Base-by-base conservation (phyloP, 2,888 invertebrate genomes). In the Rotaria magnacalcarata region DNA sequence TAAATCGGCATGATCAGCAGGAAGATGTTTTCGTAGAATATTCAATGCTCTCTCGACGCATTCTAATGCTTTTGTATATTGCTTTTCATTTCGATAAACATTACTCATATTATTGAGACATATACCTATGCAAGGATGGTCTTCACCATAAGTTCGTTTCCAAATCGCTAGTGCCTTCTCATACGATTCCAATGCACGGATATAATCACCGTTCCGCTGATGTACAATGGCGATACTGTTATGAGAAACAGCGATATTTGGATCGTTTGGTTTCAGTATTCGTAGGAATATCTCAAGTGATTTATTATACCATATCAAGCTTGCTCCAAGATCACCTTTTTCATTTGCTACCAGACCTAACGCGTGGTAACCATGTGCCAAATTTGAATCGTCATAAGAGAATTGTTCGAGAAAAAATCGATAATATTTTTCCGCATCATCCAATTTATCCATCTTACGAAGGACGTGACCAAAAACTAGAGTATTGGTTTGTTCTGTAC, bases 341-440 rank as follows among this genome's bases (percentile, higher is more conserved):
- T 67, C 27, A 67, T 27, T 4, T 27, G 19, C 16, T 11, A 19
- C 27, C 0, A 27, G 11, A 3, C 67, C 67, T 16, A 67, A 10
- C 14, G 67, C 11, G 27, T 67, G 14, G 16, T 67, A 67, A 16
- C 11, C 6, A 67, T 67, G 27, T 27, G 16, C 67, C 27, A 67
- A 1, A 27, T 16, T 11, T 16, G 67, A 19, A 67, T 67, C 67
- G 27, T 67, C 14, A 27, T 14, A 14, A 27, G 67, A 27, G 3
- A 67, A 19, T 27, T 67, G 67, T 6, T 67, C 27, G 3, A 67
- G 19, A 3, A 67, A 67, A 27, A 27, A 24, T 2, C 11, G 10
- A 67, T 67, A 67, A 67, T 67, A 67, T 67, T 67, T 67, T 27
- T 67, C 67, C 3, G 11, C 67, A 16, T n/a, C 67, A 67, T 67